Conservation (phyloP, 1,140 invertebrate species). For the Drosophila punjabiensis region DNA sequence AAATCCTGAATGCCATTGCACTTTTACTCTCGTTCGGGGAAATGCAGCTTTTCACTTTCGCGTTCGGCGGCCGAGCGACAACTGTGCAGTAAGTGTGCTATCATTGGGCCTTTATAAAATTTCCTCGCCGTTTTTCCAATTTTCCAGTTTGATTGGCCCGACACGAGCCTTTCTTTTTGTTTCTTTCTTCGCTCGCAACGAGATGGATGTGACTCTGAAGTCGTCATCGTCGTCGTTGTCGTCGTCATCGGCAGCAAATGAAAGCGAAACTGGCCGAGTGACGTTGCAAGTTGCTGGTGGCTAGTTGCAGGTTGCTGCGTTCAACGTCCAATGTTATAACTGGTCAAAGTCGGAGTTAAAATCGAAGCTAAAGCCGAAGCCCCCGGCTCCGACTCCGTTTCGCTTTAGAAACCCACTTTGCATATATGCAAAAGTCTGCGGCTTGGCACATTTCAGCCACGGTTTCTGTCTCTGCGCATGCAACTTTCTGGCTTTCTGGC, state of each 20-base stretch:
- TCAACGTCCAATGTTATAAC: constrained; percentile 72
- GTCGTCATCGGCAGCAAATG: constrained; percentile 62
- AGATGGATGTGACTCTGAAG: constrained; percentile 39
- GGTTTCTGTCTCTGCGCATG: constrained; percentile 19
- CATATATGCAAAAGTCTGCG: constrained; percentile 42
- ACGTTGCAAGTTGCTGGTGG: constrained; percentile 60
- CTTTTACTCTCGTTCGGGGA: constrained; percentile 67
- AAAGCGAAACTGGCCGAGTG: constrained; percentile 79
- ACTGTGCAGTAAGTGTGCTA: constrained; percentile 60
- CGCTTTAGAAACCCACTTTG: constrained; percentile 81
- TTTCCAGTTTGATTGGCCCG: constrained; percentile 77
- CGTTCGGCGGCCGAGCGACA: constrained; percentile 55
- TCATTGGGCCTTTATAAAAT: constrained; percentile 81
- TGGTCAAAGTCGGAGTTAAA: constrained; percentile 63
- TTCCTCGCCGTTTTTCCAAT: constrained; percentile 74
- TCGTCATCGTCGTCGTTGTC: constrained; percentile 34
- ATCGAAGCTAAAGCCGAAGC: constrained; percentile 21
- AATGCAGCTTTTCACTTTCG: constrained; percentile 73
- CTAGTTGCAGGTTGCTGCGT: constrained; percentile 36
- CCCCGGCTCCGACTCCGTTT: constrained; percentile 38
- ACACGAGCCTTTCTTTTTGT: constrained; percentile 58
- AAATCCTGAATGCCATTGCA: constrained; percentile 53
- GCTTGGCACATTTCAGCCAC: constrained; percentile 63
- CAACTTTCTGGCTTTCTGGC: constrained; percentile 50
- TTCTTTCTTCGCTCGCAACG: constrained; percentile 59